Evolutionary conservation across 2,797 vertebrate species (phyloP).

Genomic region (Takifugu rubripes): DNA sequence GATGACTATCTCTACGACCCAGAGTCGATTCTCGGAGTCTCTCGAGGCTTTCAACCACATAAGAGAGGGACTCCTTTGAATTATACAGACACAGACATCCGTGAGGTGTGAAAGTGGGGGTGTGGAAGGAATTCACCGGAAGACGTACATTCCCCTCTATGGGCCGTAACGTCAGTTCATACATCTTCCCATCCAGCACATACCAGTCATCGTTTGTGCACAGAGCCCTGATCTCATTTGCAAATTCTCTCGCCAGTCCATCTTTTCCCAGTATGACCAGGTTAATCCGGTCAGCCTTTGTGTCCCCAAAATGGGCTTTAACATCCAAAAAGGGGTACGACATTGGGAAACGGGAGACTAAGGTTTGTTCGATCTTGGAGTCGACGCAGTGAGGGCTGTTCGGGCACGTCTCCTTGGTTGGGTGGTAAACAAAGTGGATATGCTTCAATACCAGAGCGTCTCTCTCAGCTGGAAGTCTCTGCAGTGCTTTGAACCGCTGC

Average conservation of each 20-base stretch:
- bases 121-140: constrained; percentile 95
- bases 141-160: constrained; percentile 96
- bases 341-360: constrained; percentile 80
- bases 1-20: constrained; percentile 82
- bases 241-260: constrained; percentile 90
- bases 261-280: constrained; percentile 95
- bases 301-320: constrained; percentile 80
- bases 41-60: constrained; percentile 93
- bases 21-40: constrained; percentile 87
- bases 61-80: constrained; percentile 93
- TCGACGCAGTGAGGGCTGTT: constrained; percentile 87
- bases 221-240: constrained; percentile 94
- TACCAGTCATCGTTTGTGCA: constrained; percentile 96
- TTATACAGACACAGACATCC: constrained; percentile 98
- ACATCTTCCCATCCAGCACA: constrained; percentile 93
- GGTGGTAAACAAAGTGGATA: constrained; percentile 98
- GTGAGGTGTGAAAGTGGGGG: constrained; percentile 91
- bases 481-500: constrained; percentile 90
- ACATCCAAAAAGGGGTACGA: constrained; percentile 82
- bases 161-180: constrained; percentile 89
- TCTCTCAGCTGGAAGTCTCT: constrained; percentile 94
- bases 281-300: constrained; percentile 87
- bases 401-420: constrained; percentile 96
- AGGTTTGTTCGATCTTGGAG: constrained; percentile 86
- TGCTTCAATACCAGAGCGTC: constrained; percentile 95